Evolutionary conservation across 2,113 vertebrate genomes (phyloP), one percentile per base, ranked within the genome.

Genomic region (Cynopterus brachyotis): DNA sequence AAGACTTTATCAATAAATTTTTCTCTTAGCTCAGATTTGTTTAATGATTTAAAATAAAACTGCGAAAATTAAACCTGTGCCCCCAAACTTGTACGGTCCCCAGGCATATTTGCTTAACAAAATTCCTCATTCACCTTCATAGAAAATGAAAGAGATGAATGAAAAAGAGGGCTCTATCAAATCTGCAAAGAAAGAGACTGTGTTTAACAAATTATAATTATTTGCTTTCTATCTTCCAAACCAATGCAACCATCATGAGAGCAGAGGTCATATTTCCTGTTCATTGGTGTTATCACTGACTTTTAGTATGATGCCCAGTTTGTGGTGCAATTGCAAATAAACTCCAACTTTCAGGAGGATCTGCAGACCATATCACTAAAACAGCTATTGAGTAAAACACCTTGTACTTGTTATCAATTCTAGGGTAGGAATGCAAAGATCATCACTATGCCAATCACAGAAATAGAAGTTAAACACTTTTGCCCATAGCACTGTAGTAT

Each of bases 21-120:
- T 24, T 12, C 20, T n/a, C 1, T 72, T 55, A 55, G 15, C 6
- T 84, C 26, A 22, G 9, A 32, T 67, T 50, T 32, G 3, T 32
- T 78, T 73, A 22, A 9, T 40, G 0, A 15, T 95, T 85, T 66
- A n/a, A 82, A 83, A 78, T 79, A 69, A 88, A 57, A 72, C 15
- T 79, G 6, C 30, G 73, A 47, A 47, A n/a, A 13, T 32, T 20
- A 28, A 62, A 60, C 20, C 0, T 53, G 30, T 80, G 20, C 3
- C 13, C 5, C 5, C 3, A 76, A 50, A 40, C 0, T 64, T 40
- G 11, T 50, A 37, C 17, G 2, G 26, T 47, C 12, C 2, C 20
- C n/a, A 76, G 12, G 30, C 1, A 32, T 26, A 69, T 7, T 11
- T 95, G 7, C 9, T 42, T 57, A 53, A 42, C 9, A 76, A 42